Evolutionary conservation across 2,888 invertebrate species (phyloP).

Genomic region (Empis livida): DNA sequence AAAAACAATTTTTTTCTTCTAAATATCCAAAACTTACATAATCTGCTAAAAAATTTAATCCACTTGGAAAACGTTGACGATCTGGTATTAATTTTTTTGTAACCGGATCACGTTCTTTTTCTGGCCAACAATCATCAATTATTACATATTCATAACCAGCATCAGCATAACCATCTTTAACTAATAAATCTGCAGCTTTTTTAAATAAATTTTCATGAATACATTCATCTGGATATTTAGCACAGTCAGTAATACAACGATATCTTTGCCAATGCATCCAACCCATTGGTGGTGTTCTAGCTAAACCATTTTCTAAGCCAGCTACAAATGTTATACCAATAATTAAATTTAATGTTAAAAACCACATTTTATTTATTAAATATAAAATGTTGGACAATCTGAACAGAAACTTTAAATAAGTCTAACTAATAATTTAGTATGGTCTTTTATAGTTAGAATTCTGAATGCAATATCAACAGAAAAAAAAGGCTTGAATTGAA

Average conservation of each 20-base stretch:
- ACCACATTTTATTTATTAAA: too few relatives aligned
- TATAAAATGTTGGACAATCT: too few relatives aligned
- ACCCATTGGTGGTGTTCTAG: slow-evolving; percentile 54
- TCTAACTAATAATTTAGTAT: too few relatives aligned
- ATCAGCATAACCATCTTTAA: slow-evolving; percentile 51
- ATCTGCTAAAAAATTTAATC: slow-evolving; percentile 55
- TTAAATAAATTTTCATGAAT: slow-evolving; percentile 51
- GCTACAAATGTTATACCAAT: too few relatives aligned
- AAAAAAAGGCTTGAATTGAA: too few relatives aligned
- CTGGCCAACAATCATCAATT: slow-evolving; percentile 68
- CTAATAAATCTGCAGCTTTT: slow-evolving; percentile 47
- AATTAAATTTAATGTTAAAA: too few relatives aligned
- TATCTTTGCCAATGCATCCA: slow-evolving; percentile 56
- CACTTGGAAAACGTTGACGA: slow-evolving; percentile 54
- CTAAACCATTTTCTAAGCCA: slow-evolving; percentile 46
- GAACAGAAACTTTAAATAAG: too few relatives aligned
- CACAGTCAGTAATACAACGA: slow-evolving; percentile 47
- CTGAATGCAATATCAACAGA: too few relatives aligned
- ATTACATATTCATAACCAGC: slow-evolving; percentile 62
- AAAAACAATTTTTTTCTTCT: too few relatives aligned
- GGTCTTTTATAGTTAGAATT: too few relatives aligned
- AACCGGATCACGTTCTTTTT: slow-evolving; percentile 41
- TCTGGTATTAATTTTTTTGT: slow-evolving; percentile 51
- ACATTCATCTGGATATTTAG: slow-evolving; percentile 45
- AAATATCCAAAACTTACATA: slow-evolving; percentile 58